A percentile compares a stretch with the other conserved stretches of the same genome.
Evolutionary conservation across 2,113 vertebrate genomes (phyloP).

Genomic region (Mola mola): DNA sequence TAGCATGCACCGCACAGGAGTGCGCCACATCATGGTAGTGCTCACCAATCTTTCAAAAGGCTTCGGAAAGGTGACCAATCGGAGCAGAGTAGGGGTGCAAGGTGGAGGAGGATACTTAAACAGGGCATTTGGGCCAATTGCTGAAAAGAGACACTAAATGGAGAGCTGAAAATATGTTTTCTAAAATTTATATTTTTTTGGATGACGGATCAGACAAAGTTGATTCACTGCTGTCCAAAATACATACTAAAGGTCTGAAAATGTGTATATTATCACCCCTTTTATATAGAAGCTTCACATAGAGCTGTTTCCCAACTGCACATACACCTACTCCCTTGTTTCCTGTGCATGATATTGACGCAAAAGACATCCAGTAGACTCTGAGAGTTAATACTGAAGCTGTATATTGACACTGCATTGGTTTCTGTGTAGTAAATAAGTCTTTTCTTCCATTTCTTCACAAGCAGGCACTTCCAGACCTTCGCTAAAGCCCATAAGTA

Average conservation of each 20-base stretch:
- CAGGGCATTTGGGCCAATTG: neutral
- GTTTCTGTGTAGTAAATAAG: conserved; percentile 51
- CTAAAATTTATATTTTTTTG: neutral
- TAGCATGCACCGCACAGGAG: too few relatives aligned
- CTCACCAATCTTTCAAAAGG: too few relatives aligned
- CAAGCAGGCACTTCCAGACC: conserved; percentile 43
- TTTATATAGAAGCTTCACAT: too few relatives aligned
- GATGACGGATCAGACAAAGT: too few relatives aligned
- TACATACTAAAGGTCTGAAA: too few relatives aligned
- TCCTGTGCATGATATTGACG: conserved; percentile 22
- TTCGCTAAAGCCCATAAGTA: conserved; percentile 48
- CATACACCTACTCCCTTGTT: conserved; percentile 17
- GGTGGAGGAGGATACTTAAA: too few relatives aligned
- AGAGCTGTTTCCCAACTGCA: conserved; percentile 4
- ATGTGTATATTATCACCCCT: too few relatives aligned
- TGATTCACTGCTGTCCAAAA: too few relatives aligned
- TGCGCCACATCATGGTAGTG: too few relatives aligned
- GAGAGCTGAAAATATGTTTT: neutral
- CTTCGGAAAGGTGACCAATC: too few relatives aligned
- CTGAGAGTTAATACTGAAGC: conserved; percentile 15
- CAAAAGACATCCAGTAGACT: conserved; percentile 36
- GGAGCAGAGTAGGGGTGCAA: too few relatives aligned
- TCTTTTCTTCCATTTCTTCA: conserved; percentile 61
- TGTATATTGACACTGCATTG: conserved; percentile 25
- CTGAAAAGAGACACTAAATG: too few relatives aligned